phyloP scores from a whole-genome alignment of 1,140 invertebrate species.

The Zaprionus africanus region DNA sequence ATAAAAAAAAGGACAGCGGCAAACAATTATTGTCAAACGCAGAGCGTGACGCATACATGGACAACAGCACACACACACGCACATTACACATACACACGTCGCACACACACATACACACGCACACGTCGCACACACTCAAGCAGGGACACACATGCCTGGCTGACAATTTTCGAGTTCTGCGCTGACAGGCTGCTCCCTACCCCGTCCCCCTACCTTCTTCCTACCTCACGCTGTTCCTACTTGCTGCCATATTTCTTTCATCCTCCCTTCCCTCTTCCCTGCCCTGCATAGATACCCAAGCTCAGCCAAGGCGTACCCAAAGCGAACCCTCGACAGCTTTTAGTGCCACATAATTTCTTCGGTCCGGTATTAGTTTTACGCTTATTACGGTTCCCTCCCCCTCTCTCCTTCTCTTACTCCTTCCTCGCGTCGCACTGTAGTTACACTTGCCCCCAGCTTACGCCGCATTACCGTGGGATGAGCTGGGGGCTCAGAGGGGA shows the following conservation, averaged over 20 bases:
- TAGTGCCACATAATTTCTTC: constrained; percentile 66
- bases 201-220: neutral
- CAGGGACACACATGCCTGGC: neutral
- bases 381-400: constrained; percentile 53
- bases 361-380: constrained; percentile 54
- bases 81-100: neutral
- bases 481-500: neutral
- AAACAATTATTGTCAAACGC: constrained; percentile 78
- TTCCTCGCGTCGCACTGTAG: neutral
- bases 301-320: neutral
- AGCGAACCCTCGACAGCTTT: constrained; percentile 33
- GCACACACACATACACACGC: constrained; percentile 8
- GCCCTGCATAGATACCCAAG: neutral
- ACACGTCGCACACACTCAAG: neutral
- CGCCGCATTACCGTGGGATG: constrained; percentile 44
- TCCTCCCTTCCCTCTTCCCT: neutral
- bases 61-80: neutral
- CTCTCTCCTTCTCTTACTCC: neutral
- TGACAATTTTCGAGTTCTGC: constrained; percentile 46
- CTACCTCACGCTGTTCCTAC: too few relatives aligned
- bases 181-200: constrained; percentile 14
- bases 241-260: neutral
- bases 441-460: constrained; percentile 44
- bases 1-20: constrained; percentile 56
- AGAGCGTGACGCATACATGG: constrained; percentile 33